Conservation (phyloP, 2,113 vertebrate genomes). For the Ariopsis seemanni region DNA sequence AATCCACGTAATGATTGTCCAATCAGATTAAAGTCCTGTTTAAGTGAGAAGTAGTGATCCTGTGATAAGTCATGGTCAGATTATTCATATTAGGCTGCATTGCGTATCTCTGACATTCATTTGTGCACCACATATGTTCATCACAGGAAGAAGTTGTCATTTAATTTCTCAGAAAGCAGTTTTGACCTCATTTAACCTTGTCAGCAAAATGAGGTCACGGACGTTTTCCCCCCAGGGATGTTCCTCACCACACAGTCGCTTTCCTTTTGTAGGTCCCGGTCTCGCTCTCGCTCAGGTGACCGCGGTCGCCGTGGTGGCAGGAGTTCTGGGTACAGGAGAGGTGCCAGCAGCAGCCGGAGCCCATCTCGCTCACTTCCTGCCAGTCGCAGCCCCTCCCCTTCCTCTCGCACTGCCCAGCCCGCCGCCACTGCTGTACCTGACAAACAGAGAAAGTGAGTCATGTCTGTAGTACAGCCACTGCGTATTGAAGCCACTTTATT, state of each 20-base stretch:
- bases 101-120: not conserved
- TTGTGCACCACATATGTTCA: not conserved
- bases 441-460: constrained; percentile 91
- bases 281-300: constrained; percentile 80
- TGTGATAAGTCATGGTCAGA: not conserved
- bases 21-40: not conserved
- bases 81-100: not conserved
- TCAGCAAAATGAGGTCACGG: not conserved
- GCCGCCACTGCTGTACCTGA: constrained; percentile 73
- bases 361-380: constrained; percentile 73
- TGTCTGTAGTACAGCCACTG: not conserved
- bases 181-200: not conserved
- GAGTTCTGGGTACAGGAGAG: constrained; percentile 66
- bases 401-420: constrained; percentile 72
- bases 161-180: not conserved
- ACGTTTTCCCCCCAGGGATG: not conserved
- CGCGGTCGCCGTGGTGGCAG: constrained; percentile 74
- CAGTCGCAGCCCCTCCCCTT: constrained; percentile 77
- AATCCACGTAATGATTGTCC: not conserved
- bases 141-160: not conserved
- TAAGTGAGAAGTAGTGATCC: not conserved
- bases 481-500: not conserved
- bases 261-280: constrained; percentile 70
- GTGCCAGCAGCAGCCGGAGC: constrained; percentile 75
- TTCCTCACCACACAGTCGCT: not conserved